Base-by-base conservation (phyloP, 2,113 vertebrate genomes). In the Caranx ignobilis region DNA sequence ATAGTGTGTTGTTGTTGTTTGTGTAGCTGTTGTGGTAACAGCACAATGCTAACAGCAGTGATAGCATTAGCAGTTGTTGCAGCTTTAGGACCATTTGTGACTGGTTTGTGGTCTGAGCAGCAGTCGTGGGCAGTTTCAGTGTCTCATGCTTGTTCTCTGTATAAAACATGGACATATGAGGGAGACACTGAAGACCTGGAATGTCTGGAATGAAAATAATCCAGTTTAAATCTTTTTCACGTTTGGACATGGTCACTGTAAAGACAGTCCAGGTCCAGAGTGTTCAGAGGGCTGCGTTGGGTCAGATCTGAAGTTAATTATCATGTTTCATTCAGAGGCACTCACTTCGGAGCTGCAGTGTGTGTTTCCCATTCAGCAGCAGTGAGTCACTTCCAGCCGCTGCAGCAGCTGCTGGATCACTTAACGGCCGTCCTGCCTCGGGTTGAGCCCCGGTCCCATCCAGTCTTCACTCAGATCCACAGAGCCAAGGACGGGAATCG, bases 321-420 rank as follows among this genome's bases (percentile, higher is more conserved):
- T 66, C 43, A 26, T 41, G 39, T 63, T 80, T 82, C 79, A 47
- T 78, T 77, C 52, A 64, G 75, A 52, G 21, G 56, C 1, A 35
- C 45, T 47, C 54, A 35, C 81, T 61, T 54, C 70, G 57, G 39
- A 70, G 60, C 71, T 34, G 39, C 41, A 65, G 31, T 8, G 26
- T 50, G 2, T 73, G 68, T 81, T 76, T 59, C 57, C 57, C 57
- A 52, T 71, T 63, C 48, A 66, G 45, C 75, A 50, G 65, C 52
- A 8, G 32, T 70, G 83, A 85, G 31, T 82, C 75, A 67, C 45
- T 79, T 75, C 77, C 76, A 83, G 80, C 45, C 21, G 7, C 11
- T 3, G 15, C 61, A 50, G 68, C 86, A 85, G 75, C 82, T 82
- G 82, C 16, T 9, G 56, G 37, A 71, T 74, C 48, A 39, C 32